Base-by-base conservation (phyloP, 2,888 invertebrate species). In the Ligdia adustata region DNA sequence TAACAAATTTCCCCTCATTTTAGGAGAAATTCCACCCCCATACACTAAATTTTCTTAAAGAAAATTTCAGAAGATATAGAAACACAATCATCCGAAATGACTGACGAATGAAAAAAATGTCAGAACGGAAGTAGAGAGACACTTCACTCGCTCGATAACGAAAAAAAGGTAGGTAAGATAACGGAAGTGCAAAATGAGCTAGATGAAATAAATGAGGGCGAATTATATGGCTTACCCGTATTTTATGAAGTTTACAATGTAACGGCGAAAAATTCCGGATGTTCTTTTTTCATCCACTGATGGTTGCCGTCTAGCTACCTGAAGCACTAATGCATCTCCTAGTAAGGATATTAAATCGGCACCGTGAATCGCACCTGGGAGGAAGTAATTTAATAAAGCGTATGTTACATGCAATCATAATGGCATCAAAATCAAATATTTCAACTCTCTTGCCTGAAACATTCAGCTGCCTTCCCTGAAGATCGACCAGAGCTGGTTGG, bases 311-410 rank as follows among this genome's bases (percentile, higher is more conserved):
- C 94, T 91, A 1, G 93, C 92, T 44, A 94, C 86, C 82, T 94
- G 93, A 57, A 93, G 92, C 68, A 93, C 91, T 24, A 94, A 69
- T 20, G 92, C 90, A 26, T 94, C 94, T 2, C 95, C 94, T 57
- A 94, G 85, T 14, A 94, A 72, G 18, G 94, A 83, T 5, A 94
- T 86, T 46, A 95, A 75, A 72, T 95, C 95, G 0, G 93, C 90
- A 3, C 94, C 93, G 57, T 94, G 93, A 0, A 92, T 90, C n/a
- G 93, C 92, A 42, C 94, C 94, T 92, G 53, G 41, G 16, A 4
- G 24, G 11, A 9, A 14, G 9, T 13, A 4, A 13, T 12, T 7
- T 1, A 16, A 31, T 4, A n/a, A n/a, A 22, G 2, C 22, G n/a
- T n/a, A n/a, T n/a, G n/a, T n/a, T n/a, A n/a, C n/a, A n/a, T n/a